A percentile compares a stretch with the other conserved stretches of the same genome.
Evolutionary conservation across 2,888 invertebrate species (phyloP).

Genomic region (Campoplex nolae): DNA sequence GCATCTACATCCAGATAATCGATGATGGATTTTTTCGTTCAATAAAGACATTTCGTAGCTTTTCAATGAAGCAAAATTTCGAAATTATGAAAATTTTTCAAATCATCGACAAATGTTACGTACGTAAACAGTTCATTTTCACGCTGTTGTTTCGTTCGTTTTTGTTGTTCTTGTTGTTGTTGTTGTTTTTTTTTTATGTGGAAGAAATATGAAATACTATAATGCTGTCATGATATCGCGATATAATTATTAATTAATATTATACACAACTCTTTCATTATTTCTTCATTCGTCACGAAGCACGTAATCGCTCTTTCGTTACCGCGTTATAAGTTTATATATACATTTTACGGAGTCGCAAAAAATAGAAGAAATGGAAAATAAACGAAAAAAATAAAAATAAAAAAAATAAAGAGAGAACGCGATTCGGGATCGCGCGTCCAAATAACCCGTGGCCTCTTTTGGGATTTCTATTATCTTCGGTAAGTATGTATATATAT

Average conservation of each 20-base stretch:
- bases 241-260: constrained; percentile 57
- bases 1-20: not conserved
- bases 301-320: constrained; percentile 51
- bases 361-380: constrained; percentile 23
- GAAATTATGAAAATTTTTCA: not conserved
- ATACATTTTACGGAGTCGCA: constrained; percentile 65
- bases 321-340: constrained; percentile 60
- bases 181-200: constrained; percentile 43
- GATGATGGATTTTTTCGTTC: not conserved
- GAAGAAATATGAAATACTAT: constrained; percentile 65
- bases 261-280: constrained; percentile 59
- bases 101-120: constrained; percentile 29
- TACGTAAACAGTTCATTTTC: not conserved
- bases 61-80: not conserved
- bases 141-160: constrained; percentile 41
- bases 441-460: constrained; percentile 53
- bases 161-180: constrained; percentile 59
- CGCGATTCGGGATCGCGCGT: constrained; percentile 33
- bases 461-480: constrained; percentile 59
- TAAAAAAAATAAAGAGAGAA: constrained; percentile 30
- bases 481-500: constrained; percentile 43
- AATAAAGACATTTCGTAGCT: not conserved
- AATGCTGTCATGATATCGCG: constrained; percentile 71
- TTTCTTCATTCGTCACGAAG: constrained; percentile 57
- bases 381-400: constrained; percentile 19